phyloP scores from a whole-genome alignment of 92 coral and sea anemone species.

The Umimayanthus chanpuru region DNA sequence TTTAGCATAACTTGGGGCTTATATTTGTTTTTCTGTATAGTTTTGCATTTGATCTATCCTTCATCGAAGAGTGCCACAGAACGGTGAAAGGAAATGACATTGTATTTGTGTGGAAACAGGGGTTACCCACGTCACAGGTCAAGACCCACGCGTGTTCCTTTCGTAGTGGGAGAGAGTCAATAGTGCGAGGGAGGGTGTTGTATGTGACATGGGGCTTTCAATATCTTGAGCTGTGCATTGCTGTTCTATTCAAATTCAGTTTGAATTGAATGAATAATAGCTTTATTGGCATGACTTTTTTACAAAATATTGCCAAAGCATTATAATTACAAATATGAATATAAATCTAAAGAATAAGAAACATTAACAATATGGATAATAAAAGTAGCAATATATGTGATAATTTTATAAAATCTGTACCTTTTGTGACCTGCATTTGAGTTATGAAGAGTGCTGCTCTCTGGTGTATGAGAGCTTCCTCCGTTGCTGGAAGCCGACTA shows the following conservation, averaged over 20 bases:
- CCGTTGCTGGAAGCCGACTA: not conserved
- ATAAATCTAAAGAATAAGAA: too few relatives aligned
- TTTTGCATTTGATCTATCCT: conserved; percentile 27
- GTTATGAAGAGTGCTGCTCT: not conserved
- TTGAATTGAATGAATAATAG: too few relatives aligned
- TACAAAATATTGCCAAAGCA: too few relatives aligned
- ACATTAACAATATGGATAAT: too few relatives aligned
- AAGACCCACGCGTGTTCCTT: conserved; percentile 46
- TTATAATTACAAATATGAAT: too few relatives aligned
- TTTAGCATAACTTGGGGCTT: conserved; percentile 5
- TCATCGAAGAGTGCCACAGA: conserved; percentile 10
- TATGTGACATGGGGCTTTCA: conserved; percentile 3
- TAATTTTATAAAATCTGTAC: not conserved
- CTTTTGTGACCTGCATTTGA: not conserved
- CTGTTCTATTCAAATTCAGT: not conserved
- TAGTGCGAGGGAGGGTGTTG: conserved; percentile 2
- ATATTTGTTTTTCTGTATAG: conserved; percentile 26
- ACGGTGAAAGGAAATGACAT: conserved; percentile 34
- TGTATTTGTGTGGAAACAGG: conserved; percentile 37
- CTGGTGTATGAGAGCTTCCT: not conserved
- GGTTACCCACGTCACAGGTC: conserved; percentile 11
- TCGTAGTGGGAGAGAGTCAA: conserved; percentile 18
- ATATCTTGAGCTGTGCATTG: not conserved
- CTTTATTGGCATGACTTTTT: too few relatives aligned
- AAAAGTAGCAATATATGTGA: too few relatives aligned